These are phyloP conservation scores for Sitobion miscanthi DNA, from an alignment of 1,140 invertebrate species.

Conservation along the genomic window DNA sequence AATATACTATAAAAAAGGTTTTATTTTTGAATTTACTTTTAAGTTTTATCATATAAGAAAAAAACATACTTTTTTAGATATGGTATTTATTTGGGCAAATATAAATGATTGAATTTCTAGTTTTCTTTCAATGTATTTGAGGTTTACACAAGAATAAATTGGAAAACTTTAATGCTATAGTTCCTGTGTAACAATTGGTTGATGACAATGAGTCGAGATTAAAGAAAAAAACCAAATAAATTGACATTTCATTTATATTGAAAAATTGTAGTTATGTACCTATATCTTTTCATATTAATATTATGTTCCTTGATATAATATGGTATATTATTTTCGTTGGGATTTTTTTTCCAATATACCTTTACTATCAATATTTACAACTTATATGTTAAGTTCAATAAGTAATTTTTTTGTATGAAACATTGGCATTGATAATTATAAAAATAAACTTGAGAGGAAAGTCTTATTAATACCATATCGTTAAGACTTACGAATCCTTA, in stretches of 20 bases:
- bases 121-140: background rate
- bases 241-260: background rate
- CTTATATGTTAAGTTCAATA: too few relatives aligned
- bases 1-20: background rate
- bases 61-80: background rate
- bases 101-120: background rate
- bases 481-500: background rate
- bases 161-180: background rate
- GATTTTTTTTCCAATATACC: background rate
- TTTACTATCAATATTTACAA: too few relatives aligned
- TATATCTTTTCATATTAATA: background rate
- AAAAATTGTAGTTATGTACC: background rate
- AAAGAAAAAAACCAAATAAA: background rate
- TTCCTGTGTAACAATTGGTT: background rate
- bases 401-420: background rate
- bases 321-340: background rate
- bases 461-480: background rate
- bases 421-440: background rate
- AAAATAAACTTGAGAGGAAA: background rate
- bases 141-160: background rate
- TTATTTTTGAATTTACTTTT: background rate
- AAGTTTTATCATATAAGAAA: background rate
- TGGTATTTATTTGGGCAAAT: background rate
- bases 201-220: background rate
- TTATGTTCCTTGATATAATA: background rate